Base-by-base conservation (phyloP, 2,888 invertebrate genomes). In the Xanthorhoe spadicearia region DNA sequence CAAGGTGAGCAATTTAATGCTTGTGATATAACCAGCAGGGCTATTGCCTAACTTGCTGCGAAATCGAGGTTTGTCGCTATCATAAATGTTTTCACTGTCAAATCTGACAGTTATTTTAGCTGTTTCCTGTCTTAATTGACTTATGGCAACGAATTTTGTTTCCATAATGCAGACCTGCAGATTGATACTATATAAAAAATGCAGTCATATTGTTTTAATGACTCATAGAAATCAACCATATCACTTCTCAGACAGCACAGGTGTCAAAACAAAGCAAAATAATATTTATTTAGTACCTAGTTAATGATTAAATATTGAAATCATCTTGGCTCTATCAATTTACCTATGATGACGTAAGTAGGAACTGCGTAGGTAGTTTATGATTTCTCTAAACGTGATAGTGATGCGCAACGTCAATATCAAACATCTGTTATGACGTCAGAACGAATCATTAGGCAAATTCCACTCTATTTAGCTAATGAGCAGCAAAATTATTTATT, bases 401-500 rank as follows among this genome's bases (percentile, higher is more conserved):
- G 38, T 43, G 13, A 10, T 8, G 59, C 28, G 17, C 17, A 19
- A 59, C 23, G 59, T 38, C 13, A 19, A 43, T 59, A 17, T 9
- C 52, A 9, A 17, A 64, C 59, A 52, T 13, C 35, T 28, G 10
- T 49, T 48, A 61, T 57, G 53, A 61, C 65, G 61, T 66, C 43
- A 52, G 8, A 23, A 57, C 17, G 48, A 6, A 17, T 48, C 48
- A 48, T 17, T 48, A 15, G 48, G 48, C 8, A 48, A 6, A 48
- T 17, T 48, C 48, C 48, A 15, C 8, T 17, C 48, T 17, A 17
- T 15, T 48, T 17, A 48, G 48, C 17, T 13, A 17, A 48, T 8
- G 15, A 7, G 15, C 5, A 43, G 38, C 38, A 0, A 4, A 32
- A 32, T 6, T 32, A 4, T 32, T 6, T 7, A 32, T 2, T 32